Evolutionary conservation across 2,113 vertebrate species (phyloP), one percentile per base, ranked within the genome.

Genomic region (Serinus canaria): DNA sequence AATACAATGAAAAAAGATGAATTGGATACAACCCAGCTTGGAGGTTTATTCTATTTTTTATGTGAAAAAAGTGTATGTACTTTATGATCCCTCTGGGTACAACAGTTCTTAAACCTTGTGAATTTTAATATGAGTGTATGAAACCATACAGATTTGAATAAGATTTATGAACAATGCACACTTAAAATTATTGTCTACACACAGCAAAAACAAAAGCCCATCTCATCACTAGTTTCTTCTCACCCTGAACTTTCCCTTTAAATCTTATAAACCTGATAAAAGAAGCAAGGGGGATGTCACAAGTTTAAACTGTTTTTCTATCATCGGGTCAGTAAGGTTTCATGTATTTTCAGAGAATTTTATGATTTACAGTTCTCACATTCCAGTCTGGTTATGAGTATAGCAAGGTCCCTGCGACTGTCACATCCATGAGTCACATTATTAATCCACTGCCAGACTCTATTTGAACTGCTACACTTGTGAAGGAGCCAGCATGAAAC

Each of bases 331-430:
- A 94, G 43, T 59, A 75, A 92, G 77, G 82, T 87, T 93, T 87
- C 56, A 47, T 87, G 19, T 67, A 64, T 83, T 94, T 94, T 83
- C 80, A 91, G 83, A 49, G 79, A 69, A 83, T 82, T 92, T 74
- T 75, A 37, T 92, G 83, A 96, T 95, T 94, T 93, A 94, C 60
- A 56, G 43, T 86, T 92, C 89, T 97, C 83, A 89, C 77, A 92
- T 97, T 96, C 92, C 92, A 92, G 77, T 92, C 92, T 92, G 79
- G 39, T 89, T 96, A 90, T 89, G 63, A 83, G 75, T 89, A 15
- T 37, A 95, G 58, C 80, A 59, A 87, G 76, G 94, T 94, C 73
- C 60, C 64, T 47, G 56, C 0, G 3, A 92, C 92, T 96, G 95
- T 94, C 92, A 95, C 69, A 91, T 94, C 83, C 64, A 52, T 87